Evolutionary conservation across 1,140 invertebrate genomes (phyloP).

Genomic region (Drosophila ohnishii): DNA sequence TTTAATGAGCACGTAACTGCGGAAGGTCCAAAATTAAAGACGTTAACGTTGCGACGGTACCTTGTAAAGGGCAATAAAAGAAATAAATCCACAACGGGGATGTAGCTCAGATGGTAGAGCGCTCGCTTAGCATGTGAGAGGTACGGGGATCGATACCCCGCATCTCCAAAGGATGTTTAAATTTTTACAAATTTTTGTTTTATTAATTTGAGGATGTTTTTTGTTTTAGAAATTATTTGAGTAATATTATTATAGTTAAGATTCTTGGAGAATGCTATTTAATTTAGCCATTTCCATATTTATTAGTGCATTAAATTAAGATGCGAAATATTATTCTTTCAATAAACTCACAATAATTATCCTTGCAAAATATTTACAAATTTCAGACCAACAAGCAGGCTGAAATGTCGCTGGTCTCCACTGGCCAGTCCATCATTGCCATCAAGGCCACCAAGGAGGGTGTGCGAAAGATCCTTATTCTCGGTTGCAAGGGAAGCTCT

Average conservation of each 20-base stretch:
- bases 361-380: neutral
- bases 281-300: neutral
- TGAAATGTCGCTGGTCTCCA: conserved; percentile 56
- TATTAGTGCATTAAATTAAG: neutral
- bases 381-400: conserved; percentile 63
- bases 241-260: neutral
- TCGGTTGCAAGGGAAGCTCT: conserved; percentile 87
- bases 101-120: conserved; percentile 93
- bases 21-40: conserved; percentile 14
- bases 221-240: conserved; percentile 3
- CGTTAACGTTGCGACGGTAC: conserved; percentile 12
- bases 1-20: conserved; percentile 15
- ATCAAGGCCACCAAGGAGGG: conserved; percentile 88
- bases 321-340: neutral
- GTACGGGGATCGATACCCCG: conserved; percentile 92
- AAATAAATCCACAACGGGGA: conserved; percentile 54
- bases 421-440: conserved; percentile 85
- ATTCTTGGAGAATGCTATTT: neutral
- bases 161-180: conserved; percentile 83
- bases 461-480: conserved; percentile 86
- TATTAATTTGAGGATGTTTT: neutral
- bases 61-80: conserved; percentile 36
- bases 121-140: conserved; percentile 93
- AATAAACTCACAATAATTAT: conserved; percentile 4
- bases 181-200: conserved; percentile 1